phyloP scores from a whole-genome alignment of 2,797 vertebrate species.

The Sebastolobus altivelis region DNA sequence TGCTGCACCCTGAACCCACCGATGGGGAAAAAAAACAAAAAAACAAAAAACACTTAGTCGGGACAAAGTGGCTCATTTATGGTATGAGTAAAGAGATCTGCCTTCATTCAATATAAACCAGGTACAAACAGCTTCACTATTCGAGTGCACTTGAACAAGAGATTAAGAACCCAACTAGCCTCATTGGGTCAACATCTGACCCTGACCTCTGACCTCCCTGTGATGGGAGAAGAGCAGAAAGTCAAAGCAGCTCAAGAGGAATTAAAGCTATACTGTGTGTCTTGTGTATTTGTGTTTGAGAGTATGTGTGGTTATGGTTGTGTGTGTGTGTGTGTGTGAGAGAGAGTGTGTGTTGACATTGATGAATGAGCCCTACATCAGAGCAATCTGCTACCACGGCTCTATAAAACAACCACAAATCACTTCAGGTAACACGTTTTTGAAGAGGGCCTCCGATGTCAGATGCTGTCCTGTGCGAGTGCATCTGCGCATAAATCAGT shows the following conservation, averaged over 20 bases:
- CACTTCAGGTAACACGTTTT: conserved; percentile 73
- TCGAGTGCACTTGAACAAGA: not conserved
- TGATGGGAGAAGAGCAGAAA: not conserved
- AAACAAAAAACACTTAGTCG: no score
- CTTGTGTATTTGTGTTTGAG: conserved; percentile 6
- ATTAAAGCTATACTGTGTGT: not conserved
- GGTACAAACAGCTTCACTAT: not conserved
- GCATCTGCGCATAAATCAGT: conserved; percentile 55
- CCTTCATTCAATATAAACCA: not conserved
- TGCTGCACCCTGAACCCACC: no score
- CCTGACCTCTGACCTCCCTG: conserved; percentile 2
- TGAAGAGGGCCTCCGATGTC: conserved; percentile 58
- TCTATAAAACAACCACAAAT: conserved; percentile 73
- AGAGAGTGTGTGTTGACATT: conserved; percentile 59
- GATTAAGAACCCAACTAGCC: not conserved
- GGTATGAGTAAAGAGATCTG: not conserved
- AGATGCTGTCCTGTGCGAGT: conserved; percentile 52
- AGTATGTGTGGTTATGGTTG: conserved; percentile 21
- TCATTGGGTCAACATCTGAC: not conserved
- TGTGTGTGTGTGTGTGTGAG: conserved; percentile 11
- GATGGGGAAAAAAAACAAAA: no score
- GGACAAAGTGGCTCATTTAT: not conserved
- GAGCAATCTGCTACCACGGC: conserved; percentile 72
- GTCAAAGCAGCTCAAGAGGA: not conserved
- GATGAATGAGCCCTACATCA: conserved; percentile 75